Evolutionary conservation across 2,888 invertebrate species (phyloP).

Genomic region (Cylindroiulus punctatus): DNA sequence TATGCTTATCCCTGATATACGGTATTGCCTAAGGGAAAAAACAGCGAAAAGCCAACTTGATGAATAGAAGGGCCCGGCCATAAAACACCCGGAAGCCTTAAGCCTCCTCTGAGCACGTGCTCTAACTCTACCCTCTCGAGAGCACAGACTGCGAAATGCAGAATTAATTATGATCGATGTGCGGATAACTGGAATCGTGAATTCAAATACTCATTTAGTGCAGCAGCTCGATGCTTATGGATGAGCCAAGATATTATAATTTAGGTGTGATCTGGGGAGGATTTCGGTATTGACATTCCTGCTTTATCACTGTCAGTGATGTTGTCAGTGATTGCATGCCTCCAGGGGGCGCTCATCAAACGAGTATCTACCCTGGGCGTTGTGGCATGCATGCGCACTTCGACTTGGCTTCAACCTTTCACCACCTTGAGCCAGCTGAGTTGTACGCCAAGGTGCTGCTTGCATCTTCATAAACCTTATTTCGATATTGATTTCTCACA

Average conservation of each 20-base stretch:
- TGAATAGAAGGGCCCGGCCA: not conserved
- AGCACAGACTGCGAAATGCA: not conserved
- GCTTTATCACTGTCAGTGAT: not conserved
- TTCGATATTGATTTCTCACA: not conserved
- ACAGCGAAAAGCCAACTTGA: not conserved
- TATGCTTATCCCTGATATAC: not conserved
- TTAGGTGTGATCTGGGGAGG: no score
- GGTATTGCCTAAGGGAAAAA: not conserved
- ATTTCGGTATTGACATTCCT: no score
- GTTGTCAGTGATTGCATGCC: not conserved
- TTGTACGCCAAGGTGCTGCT: not conserved
- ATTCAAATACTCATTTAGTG: not conserved
- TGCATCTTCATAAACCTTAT: not conserved
- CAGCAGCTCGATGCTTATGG: no score
- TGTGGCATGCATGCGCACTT: not conserved
- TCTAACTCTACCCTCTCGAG: not conserved
- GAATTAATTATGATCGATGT: not conserved
- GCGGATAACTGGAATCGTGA: not conserved
- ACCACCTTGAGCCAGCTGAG: not conserved
- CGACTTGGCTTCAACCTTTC: not conserved
- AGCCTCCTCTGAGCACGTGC: not conserved
- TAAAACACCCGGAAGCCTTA: not conserved
- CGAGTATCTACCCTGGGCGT: not conserved
- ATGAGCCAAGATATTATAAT: no score
- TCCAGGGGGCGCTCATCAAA: not conserved